A percentile compares a stretch with the other conserved stretches of the same genome.
phyloP scores from a whole-genome alignment of 2,797 vertebrate genomes.

The Enteromius paludinosus region DNA sequence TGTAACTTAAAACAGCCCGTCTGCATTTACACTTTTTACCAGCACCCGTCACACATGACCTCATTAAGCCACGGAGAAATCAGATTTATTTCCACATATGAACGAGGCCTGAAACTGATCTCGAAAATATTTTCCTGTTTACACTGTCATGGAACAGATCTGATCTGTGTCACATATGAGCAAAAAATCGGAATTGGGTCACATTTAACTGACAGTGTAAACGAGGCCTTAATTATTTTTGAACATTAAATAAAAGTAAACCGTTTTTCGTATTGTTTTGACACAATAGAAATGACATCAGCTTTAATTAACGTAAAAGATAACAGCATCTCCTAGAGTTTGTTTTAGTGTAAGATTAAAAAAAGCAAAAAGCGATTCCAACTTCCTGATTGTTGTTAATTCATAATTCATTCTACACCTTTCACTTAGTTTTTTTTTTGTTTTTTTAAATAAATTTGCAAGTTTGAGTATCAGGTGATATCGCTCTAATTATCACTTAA shows the following conservation, averaged over 20 bases:
- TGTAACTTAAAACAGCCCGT: too few relatives aligned
- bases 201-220: too few relatives aligned
- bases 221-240: neutral
- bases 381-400: slow-evolving; percentile 20
- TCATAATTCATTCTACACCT: slow-evolving; percentile 24
- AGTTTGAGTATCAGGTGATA: slow-evolving; percentile 9
- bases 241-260: neutral
- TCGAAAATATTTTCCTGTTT: too few relatives aligned
- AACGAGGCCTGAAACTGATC: too few relatives aligned
- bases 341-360: neutral
- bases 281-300: neutral
- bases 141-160: too few relatives aligned
- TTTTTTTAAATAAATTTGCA: neutral
- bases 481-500: neutral
- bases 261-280: neutral
- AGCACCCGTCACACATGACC: too few relatives aligned
- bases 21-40: too few relatives aligned
- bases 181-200: too few relatives aligned
- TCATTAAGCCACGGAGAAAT: too few relatives aligned
- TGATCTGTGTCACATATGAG: too few relatives aligned
- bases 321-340: neutral
- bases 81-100: too few relatives aligned
- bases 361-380: neutral
- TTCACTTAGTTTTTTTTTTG: neutral
- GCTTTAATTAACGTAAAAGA: neutral